Evolutionary conservation across 2,888 invertebrate species (phyloP).

Genomic region (Griposia aprilina): DNA sequence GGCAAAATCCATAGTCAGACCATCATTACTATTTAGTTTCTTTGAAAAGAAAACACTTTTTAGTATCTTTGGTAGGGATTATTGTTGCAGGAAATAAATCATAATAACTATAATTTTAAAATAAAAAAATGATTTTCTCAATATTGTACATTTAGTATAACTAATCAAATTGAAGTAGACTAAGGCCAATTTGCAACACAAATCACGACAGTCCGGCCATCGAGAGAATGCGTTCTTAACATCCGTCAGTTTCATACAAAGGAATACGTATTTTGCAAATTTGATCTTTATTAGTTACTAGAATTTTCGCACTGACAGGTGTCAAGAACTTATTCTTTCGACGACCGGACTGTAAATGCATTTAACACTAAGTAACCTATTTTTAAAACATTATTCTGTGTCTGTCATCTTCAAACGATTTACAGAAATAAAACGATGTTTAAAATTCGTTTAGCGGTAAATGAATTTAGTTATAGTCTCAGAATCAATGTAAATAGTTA

Average conservation of each 20-base stretch:
- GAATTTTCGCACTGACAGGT: too few species aligned
- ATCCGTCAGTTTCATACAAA: too few species aligned
- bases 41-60: background rate
- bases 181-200: too few species aligned
- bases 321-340: too few species aligned
- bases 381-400: background rate
- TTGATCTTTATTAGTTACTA: too few species aligned
- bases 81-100: too few species aligned
- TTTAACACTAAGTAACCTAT: background rate
- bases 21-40: background rate
- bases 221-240: too few species aligned
- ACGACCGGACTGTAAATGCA: background rate
- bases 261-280: too few species aligned
- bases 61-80: too few species aligned
- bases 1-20: background rate
- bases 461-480: background rate
- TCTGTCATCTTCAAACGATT: background rate
- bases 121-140: too few species aligned
- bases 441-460: background rate
- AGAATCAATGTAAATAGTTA: conserved; percentile 30
- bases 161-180: background rate
- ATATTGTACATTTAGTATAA: background rate
- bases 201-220: too few species aligned
- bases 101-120: too few species aligned
- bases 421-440: background rate